These are phyloP conservation scores for Drosophila lowei DNA, from an alignment of 1,140 invertebrate genomes.

Conservation along the genomic window DNA sequence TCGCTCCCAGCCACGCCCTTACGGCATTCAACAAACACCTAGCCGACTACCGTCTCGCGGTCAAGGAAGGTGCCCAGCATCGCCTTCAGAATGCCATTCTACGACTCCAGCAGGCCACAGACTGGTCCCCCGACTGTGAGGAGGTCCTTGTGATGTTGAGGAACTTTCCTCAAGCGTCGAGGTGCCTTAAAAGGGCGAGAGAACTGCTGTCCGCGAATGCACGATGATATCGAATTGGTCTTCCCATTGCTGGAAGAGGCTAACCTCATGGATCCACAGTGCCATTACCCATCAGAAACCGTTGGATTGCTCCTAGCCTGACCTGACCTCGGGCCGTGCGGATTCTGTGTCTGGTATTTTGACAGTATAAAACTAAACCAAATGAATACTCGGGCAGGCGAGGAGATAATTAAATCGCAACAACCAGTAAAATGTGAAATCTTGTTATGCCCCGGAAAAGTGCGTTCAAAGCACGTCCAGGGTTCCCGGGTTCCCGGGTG, in stretches of 20 bases:
- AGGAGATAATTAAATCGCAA: too few relatives aligned
- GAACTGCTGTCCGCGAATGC: slow-evolving; percentile 93
- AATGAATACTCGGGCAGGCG: too few relatives aligned
- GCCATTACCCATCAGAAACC: slow-evolving; percentile 85
- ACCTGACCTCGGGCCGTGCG: too few relatives aligned
- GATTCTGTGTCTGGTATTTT: too few relatives aligned
- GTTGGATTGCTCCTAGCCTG: too few relatives aligned
- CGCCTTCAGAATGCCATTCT: slow-evolving; percentile 86
- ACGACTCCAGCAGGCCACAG: slow-evolving; percentile 89
- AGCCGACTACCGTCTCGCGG: slow-evolving; percentile 89
- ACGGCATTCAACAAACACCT: slow-evolving; percentile 94
- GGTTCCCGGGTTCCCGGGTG: background rate
- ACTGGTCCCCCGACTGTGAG: slow-evolving; percentile 92
- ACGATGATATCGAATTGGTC: slow-evolving; percentile 90
- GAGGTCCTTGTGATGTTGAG: slow-evolving; percentile 93
- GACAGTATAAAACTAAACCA: too few relatives aligned
- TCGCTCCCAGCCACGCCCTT: slow-evolving; percentile 92
- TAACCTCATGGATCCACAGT: slow-evolving; percentile 93
- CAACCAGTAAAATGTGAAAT: too few relatives aligned
- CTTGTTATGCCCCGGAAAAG: background rate
- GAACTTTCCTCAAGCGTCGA: slow-evolving; percentile 91
- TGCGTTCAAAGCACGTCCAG: background rate
- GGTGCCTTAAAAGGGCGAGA: slow-evolving; percentile 90
- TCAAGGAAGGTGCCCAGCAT: slow-evolving; percentile 84
- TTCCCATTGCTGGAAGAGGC: slow-evolving; percentile 91